Base-by-base conservation (phyloP, 2,113 vertebrate species). In the Glaucomys volans region DNA sequence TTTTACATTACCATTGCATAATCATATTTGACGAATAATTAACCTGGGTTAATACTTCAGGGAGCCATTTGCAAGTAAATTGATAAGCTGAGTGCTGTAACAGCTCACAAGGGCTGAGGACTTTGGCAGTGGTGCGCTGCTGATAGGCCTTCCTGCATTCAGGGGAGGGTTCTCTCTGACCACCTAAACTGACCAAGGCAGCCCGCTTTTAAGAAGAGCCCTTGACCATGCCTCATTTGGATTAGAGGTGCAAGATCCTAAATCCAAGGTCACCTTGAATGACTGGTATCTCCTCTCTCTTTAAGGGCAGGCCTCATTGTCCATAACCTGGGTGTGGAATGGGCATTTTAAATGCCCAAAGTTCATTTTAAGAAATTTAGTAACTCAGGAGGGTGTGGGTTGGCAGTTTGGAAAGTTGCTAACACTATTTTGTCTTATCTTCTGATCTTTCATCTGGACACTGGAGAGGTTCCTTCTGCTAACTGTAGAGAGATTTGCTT, bases 21-120 rank as follows among this genome's bases (percentile, higher is more conserved):
- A 99, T 99, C 99, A 99, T 99, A 99, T 99, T 99, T 99, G 99
- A 99, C 98, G 98, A 99, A 99, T 99, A 99, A 99, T 99, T 99
- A 99, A 99, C 99, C 99, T 98, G 97, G 98, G 98, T 98, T 99
- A 99, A 99, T 99, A 99, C 98, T 98, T 99, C 98, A 98, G 99
- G 98, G 98, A 99, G 96, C 98, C 98, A 99, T 99, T 98, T 99
- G 99, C 98, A 98, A 98, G 98, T 99, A 99, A 99, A 99, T 99
- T 99, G 99, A 99, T 99, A 99, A 99, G 98, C 98, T 93, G 98
- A 98, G 98, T 97, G 98, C 98, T 98, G 97, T 98, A 98, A 98
- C 96, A 74, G 94, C 24, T 9, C 96, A 94, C 13, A 14, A 97
- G 98, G 94, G 94, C 98, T 95, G 90, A 87, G 95, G 97, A 96